These are phyloP conservation scores for Aromia moschata DNA, from an alignment of 2,888 invertebrate species.

Conservation along the genomic window DNA sequence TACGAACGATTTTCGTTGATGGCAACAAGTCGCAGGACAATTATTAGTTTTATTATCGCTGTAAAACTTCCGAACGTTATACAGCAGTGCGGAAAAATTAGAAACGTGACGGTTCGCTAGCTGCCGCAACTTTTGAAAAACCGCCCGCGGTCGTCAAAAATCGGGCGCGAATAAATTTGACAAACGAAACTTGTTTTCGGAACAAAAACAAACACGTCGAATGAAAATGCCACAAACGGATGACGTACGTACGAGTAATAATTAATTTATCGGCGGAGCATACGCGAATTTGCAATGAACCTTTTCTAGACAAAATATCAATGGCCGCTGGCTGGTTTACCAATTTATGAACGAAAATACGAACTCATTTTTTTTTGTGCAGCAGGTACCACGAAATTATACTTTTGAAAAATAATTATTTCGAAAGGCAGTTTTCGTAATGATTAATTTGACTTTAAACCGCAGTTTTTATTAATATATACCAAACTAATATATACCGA, in stretches of 20 bases:
- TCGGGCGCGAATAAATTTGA: constrained; percentile 17
- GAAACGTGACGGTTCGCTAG: constrained; percentile 19
- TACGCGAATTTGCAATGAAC: constrained; percentile 2
- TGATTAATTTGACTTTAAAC: too few relatives aligned
- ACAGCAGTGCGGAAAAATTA: too few relatives aligned
- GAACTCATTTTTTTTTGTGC: too few relatives aligned
- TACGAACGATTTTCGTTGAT: too few relatives aligned
- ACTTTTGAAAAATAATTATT: too few relatives aligned
- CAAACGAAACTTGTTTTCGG: constrained; percentile 17
- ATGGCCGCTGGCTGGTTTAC: background rate
- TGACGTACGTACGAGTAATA: constrained; percentile 16
- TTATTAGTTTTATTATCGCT: too few relatives aligned
- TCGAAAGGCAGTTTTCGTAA: too few relatives aligned
- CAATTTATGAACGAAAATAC: background rate
- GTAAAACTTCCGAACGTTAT: too few relatives aligned
- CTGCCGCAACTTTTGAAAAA: constrained; percentile 21
- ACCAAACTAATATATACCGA: too few relatives aligned
- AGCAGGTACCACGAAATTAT: too few relatives aligned
- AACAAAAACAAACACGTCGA: constrained; percentile 9
- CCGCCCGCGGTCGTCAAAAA: constrained; percentile 14
- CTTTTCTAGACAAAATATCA: background rate
- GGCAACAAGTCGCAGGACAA: too few relatives aligned
- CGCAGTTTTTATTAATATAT: too few relatives aligned
- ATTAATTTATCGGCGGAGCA: constrained; percentile 10
- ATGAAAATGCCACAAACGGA: constrained; percentile 1